phyloP scores from a whole-genome alignment of 2,797 vertebrate species.

The Chromobotia macracanthus region DNA sequence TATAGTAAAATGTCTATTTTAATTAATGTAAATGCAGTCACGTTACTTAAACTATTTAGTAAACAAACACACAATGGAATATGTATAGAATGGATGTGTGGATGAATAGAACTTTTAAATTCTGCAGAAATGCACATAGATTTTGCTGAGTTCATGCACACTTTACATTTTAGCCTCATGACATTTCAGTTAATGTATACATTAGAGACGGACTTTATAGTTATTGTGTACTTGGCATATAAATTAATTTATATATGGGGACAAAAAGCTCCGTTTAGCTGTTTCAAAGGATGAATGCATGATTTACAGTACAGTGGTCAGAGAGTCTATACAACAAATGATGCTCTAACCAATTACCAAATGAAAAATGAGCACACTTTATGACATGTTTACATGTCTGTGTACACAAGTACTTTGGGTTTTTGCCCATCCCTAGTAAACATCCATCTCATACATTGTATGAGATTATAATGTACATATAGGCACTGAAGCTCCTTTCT shows the following conservation, averaged over 20 bases:
- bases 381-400: neutral
- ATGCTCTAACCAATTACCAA: too few species aligned
- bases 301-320: neutral
- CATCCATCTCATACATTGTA: neutral
- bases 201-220: neutral
- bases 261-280: neutral
- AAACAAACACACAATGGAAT: too few species aligned
- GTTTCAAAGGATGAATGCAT: neutral
- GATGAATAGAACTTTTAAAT: neutral
- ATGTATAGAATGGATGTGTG: too few species aligned
- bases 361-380: neutral
- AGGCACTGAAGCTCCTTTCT: conserved; percentile 19
- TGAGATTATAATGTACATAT: conserved; percentile 13
- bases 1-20: neutral
- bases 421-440: neutral
- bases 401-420: neutral
- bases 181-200: neutral
- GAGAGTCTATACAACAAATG: neutral
- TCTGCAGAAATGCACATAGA: neutral
- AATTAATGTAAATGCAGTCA: too few species aligned
- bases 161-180: neutral
- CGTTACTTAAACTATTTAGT: too few species aligned
- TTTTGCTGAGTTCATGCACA: neutral
- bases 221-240: neutral
- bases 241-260: neutral